Evolutionary conservation across 2,888 invertebrate species (phyloP).

Genomic region (Siphonodentalium dalli): DNA sequence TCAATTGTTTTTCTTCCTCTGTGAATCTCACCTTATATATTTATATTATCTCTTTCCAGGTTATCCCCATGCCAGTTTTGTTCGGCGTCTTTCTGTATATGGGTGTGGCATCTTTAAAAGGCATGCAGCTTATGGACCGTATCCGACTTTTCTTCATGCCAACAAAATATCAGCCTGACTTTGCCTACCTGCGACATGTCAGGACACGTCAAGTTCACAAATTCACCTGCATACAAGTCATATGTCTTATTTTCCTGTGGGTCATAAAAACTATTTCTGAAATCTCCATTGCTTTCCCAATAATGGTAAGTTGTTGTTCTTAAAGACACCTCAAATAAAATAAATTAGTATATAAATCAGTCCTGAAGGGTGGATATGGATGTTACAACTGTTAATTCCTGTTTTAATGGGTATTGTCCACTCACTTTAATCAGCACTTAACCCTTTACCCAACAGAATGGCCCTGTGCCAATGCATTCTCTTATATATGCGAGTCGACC

Average conservation of each 20-base stretch:
- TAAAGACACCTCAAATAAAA: too few species aligned
- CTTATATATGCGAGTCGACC: too few species aligned
- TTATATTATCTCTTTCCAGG: conserved; percentile 67
- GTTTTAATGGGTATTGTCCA: too few species aligned
- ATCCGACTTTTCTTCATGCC: conserved; percentile 97
- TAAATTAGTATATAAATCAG: too few species aligned
- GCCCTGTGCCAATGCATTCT: too few species aligned
- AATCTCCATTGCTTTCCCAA: conserved; percentile 93
- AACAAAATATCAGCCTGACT: conserved; percentile 97
- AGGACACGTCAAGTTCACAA: conserved; percentile 77
- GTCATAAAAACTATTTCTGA: conserved; percentile 77
- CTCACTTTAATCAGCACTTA: too few species aligned
- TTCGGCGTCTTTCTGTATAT: conserved; percentile 98
- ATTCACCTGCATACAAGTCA: conserved; percentile 65
- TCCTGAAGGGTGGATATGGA: too few species aligned
- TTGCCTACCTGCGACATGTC: conserved; percentile 96
- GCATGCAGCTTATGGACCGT: conserved; percentile 88
- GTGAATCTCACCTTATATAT: too few species aligned
- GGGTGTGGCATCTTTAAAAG: conserved; percentile 95
- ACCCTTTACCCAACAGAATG: too few species aligned
- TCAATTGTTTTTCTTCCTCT: too few species aligned
- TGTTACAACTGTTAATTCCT: too few species aligned
- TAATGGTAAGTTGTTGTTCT: conserved; percentile 77
- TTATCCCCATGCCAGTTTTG: conserved; percentile 96
- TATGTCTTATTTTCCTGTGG: conserved; percentile 64